A percentile compares a stretch with the other conserved stretches of the same genome.
Conservation (phyloP, 30 jellyfish, hydroid and myxozoan genomes). For the Aurelia sp. region DNA sequence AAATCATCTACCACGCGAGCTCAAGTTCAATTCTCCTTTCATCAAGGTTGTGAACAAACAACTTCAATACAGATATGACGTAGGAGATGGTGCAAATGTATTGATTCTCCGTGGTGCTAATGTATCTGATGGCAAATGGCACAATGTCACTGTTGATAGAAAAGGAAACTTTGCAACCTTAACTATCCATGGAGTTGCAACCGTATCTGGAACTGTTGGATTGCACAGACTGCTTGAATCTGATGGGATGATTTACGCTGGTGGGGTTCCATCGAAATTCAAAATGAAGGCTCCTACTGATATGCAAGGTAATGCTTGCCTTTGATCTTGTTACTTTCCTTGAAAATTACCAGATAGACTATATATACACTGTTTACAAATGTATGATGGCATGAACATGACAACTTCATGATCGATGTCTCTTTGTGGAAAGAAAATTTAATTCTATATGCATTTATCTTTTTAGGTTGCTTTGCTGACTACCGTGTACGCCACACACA, state of each 20-base stretch:
- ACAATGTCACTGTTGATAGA: constrained; percentile 85
- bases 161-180: constrained; percentile 86
- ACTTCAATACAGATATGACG: constrained; percentile 85
- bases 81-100: constrained; percentile 89
- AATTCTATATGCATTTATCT: too few species aligned
- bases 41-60: constrained; percentile 72
- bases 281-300: constrained; percentile 68
- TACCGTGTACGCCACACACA: constrained; percentile 59
- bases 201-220: constrained; percentile 84
- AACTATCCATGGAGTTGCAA: constrained; percentile 78
- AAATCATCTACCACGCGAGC: too few species aligned
- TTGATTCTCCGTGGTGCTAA: constrained; percentile 78
- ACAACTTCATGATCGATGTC: too few species aligned
- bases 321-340: background rate
- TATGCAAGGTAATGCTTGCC: constrained; percentile 76
- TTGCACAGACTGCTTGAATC: constrained; percentile 87
- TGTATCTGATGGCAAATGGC: constrained; percentile 88
- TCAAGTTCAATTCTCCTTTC: too few species aligned
- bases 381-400: too few species aligned
- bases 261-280: constrained; percentile 80
- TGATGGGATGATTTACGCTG: constrained; percentile 90
- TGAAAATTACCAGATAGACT: too few species aligned
- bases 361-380: too few species aligned
- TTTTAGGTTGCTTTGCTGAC: constrained; percentile 83
- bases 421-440: too few species aligned